Percentiles rank a stretch among this genome's conserved stretches.
phyloP scores from a whole-genome alignment of 64 coral and sea anemone species.

The Montipora efflorescens region DNA sequence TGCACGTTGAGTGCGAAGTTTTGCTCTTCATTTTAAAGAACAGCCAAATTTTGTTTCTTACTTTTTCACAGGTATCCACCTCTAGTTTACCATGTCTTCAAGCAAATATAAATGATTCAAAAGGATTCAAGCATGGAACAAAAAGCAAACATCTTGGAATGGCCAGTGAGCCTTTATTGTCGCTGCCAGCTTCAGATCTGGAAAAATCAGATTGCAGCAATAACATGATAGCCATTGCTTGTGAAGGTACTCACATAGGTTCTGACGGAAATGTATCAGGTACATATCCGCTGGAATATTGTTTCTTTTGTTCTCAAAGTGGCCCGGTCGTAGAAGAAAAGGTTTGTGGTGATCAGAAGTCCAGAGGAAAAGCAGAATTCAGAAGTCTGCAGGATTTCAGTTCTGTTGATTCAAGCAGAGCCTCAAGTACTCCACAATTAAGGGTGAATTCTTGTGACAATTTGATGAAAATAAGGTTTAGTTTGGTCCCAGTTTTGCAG shows the following conservation, averaged over 20 bases:
- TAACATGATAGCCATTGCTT: neutral
- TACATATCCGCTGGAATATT: neutral
- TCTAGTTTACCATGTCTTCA: constrained; percentile 22
- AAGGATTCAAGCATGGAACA: neutral
- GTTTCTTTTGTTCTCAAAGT: constrained; percentile 52
- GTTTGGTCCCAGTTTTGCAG: constrained; percentile 8
- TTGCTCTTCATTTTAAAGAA: neutral
- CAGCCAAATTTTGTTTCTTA: too few relatives aligned
- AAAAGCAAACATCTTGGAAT: neutral
- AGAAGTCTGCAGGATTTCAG: constrained; percentile 21
- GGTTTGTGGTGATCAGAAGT: neutral
- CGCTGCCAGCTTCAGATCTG: neutral
- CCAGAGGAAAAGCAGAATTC: neutral
- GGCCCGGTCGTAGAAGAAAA: constrained; percentile 59
- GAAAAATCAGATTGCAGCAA: neutral
- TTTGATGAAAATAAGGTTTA: neutral
- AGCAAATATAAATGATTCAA: neutral
- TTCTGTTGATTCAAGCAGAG: constrained; percentile 43
- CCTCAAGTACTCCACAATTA: neutral
- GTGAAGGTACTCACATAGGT: neutral
- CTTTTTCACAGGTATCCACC: neutral
- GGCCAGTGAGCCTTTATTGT: constrained; percentile 22
- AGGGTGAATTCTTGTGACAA: neutral
- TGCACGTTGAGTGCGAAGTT: neutral
- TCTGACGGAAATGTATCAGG: neutral